Percentiles rank a stretch among this genome's conserved stretches.
Evolutionary conservation across 2,888 invertebrate species (phyloP).

Genomic region (Hydriomena furcata): DNA sequence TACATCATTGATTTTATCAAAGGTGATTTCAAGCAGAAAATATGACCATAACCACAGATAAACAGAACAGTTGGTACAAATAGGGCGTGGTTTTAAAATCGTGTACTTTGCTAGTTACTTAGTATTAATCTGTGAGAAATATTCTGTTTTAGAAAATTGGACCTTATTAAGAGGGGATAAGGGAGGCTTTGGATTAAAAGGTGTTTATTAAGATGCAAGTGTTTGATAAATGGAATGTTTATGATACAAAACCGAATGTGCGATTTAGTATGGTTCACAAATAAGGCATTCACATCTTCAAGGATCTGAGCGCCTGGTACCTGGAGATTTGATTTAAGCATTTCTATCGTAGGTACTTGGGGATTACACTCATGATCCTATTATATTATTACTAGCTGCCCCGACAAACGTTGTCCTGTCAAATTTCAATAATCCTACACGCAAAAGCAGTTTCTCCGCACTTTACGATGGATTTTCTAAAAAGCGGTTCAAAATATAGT

Average conservation of each 20-base stretch:
- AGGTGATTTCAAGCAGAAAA: conserved; percentile 15
- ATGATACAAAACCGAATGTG: conserved; percentile 13
- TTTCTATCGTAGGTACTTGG: too few relatives aligned
- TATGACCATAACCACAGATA: conserved; percentile 14
- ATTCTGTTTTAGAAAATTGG: not conserved
- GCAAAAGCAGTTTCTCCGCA: too few relatives aligned
- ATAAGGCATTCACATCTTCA: conserved; percentile 6
- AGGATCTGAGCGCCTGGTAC: too few relatives aligned
- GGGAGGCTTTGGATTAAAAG: not conserved
- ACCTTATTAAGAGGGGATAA: not conserved
- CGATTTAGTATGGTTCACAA: conserved; percentile 18
- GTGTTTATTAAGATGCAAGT: conserved; percentile 16
- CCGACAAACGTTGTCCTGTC: too few relatives aligned
- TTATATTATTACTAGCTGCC: too few relatives aligned
- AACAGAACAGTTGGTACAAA: conserved; percentile 1
- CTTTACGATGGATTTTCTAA: too few relatives aligned
- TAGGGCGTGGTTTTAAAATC: conserved; percentile 20
- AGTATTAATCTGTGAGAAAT: not conserved
- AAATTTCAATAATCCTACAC: too few relatives aligned
- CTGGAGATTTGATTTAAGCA: too few relatives aligned
- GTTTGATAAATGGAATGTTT: conserved; percentile 25
- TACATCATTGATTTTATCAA: conserved; percentile 9
- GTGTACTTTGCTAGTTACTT: conserved; percentile 2
- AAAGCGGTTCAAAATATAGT: too few relatives aligned
- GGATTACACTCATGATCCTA: too few relatives aligned